Conservation (phyloP, 2,797 vertebrate genomes). For the Sebastes reedi region DNA sequence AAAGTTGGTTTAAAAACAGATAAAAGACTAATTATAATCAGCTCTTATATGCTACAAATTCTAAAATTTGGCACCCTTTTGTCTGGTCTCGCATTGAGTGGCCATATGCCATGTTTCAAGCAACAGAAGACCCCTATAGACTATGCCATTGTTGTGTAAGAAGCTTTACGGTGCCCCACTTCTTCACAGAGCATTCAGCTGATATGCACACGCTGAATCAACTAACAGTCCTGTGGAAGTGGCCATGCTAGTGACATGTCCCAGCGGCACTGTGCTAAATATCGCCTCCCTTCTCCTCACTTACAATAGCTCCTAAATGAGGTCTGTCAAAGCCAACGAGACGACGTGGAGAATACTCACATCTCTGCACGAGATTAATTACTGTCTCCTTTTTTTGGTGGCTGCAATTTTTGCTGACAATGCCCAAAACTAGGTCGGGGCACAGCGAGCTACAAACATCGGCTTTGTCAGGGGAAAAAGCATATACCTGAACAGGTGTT, state of each 20-base stretch:
- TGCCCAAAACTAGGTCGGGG: constrained; percentile 50
- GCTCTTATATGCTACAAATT: neutral
- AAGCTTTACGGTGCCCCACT: constrained; percentile 59
- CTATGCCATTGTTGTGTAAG: constrained; percentile 17
- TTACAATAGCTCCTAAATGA: constrained; percentile 51
- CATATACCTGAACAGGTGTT: constrained; percentile 54
- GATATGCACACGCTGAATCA: neutral
- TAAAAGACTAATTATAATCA: neutral
- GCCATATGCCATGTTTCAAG: neutral
- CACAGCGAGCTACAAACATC: neutral
- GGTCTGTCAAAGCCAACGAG: constrained; percentile 50
- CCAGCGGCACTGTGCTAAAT: constrained; percentile 76
- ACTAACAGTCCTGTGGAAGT: constrained; percentile 52
- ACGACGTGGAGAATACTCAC: constrained; percentile 64
- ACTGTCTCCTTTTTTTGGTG: constrained; percentile 35
- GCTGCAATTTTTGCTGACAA: constrained; percentile 58
- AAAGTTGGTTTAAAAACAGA: neutral
- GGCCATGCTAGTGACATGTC: constrained; percentile 54
- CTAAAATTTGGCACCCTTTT: neutral
- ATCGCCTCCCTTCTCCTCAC: constrained; percentile 21
- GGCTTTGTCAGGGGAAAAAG: constrained; percentile 24
- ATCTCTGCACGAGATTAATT: constrained; percentile 68
- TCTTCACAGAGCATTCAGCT: constrained; percentile 25
- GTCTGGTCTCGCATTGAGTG: neutral
- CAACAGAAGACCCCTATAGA: constrained; percentile 13